Percentiles rank a stretch among this genome's conserved stretches.
phyloP scores from a whole-genome alignment of 2,113 vertebrate species.

The Corythoichthys intestinalis region DNA sequence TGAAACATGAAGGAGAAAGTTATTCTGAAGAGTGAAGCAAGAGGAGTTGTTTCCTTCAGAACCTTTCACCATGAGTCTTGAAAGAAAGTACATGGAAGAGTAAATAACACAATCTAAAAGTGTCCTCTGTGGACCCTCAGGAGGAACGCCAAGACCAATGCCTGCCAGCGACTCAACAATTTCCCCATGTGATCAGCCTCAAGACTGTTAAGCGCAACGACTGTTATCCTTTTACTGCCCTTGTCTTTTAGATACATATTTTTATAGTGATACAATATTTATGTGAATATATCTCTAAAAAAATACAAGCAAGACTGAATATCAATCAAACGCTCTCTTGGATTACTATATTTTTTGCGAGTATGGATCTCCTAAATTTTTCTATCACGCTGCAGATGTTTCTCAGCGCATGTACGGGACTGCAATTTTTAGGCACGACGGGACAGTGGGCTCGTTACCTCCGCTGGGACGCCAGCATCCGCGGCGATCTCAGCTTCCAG shows the following conservation, averaged over 20 bases:
- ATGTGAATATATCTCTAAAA: conserved; percentile 34
- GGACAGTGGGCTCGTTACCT: conserved; percentile 97
- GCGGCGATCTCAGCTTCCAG: conserved; percentile 93
- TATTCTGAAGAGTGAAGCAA: conserved; percentile 30
- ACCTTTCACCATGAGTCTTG: conserved; percentile 40
- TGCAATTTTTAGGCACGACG: conserved; percentile 90
- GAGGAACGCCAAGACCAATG: conserved; percentile 30
- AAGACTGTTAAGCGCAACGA: conserved; percentile 71
- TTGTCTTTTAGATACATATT: conserved; percentile 49
- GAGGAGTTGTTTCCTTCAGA: conserved; percentile 48
- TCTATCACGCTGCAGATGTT: conserved; percentile 83
- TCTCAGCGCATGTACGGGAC: conserved; percentile 84
- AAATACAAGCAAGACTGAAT: conserved; percentile 25
- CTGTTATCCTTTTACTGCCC: conserved; percentile 61
- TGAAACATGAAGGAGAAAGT: conserved; percentile 68
- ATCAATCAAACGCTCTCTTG: conserved; percentile 49
- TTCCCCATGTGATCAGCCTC: conserved; percentile 49
- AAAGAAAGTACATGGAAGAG: conserved; percentile 22
- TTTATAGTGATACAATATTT: conserved; percentile 46
- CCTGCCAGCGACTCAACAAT: conserved; percentile 34
- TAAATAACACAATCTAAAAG: conserved; percentile 10
- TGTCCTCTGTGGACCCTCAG: neutral
- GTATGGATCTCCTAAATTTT: conserved; percentile 79
- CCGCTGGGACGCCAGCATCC: conserved; percentile 97
- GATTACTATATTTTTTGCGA: conserved; percentile 66